These are phyloP conservation scores for Lasioglossum vierecki DNA, from an alignment of 2,888 invertebrate species.

Conservation along the genomic window DNA sequence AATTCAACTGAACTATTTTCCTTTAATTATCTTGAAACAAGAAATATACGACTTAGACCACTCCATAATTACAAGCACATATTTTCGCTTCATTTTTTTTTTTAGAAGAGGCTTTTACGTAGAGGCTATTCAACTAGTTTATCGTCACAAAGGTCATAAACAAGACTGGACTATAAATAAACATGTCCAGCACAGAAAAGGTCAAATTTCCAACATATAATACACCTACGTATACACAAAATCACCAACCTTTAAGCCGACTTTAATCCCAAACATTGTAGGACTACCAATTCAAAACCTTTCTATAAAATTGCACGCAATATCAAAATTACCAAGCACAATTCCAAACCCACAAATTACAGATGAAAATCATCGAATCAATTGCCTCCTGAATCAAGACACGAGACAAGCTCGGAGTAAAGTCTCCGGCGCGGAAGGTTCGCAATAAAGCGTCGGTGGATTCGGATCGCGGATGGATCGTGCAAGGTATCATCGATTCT, in stretches of 20 bases:
- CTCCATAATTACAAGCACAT: too few relatives aligned
- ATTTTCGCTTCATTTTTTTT: too few relatives aligned
- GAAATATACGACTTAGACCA: too few relatives aligned
- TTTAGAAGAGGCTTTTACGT: too few relatives aligned
- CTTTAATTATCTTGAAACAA: too few relatives aligned
- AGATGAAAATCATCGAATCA: not conserved
- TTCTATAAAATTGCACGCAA: not conserved
- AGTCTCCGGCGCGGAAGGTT: not conserved
- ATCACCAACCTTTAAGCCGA: not conserved
- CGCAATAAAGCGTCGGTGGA: not conserved
- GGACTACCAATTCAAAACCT: not conserved
- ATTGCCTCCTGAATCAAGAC: not conserved
- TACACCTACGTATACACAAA: not conserved
- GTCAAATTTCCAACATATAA: not conserved
- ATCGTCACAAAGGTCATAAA: not conserved
- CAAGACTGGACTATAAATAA: not conserved
- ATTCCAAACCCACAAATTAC: too few relatives aligned
- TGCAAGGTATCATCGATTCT: constrained; percentile 48
- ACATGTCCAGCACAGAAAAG: not conserved
- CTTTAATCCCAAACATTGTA: not conserved
- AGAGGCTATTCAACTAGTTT: not conserved
- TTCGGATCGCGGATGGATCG: constrained; percentile 38
- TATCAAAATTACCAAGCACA: not conserved
- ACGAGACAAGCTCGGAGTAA: not conserved
- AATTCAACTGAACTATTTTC: too few relatives aligned